Percentiles rank a stretch among this genome's conserved stretches.
Evolutionary conservation across 2,888 invertebrate species (phyloP).

Genomic region (Apoda limacodes): DNA sequence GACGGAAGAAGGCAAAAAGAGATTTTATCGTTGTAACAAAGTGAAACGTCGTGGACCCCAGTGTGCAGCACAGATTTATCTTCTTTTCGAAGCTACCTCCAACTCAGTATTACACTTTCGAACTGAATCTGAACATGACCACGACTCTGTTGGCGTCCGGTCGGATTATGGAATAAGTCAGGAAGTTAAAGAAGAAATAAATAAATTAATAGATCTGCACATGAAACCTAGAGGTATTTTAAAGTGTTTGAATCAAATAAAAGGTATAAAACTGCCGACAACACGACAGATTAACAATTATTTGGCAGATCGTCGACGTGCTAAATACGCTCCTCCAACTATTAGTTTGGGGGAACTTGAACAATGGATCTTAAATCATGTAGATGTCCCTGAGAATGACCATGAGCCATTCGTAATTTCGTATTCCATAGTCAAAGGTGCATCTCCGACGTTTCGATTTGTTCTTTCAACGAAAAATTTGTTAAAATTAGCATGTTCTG

Average conservation of each 20-base stretch:
- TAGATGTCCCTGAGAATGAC: constrained; percentile 14
- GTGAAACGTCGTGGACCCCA: constrained; percentile 14
- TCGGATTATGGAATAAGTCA: constrained; percentile 13
- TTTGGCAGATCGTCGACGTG: constrained; percentile 12
- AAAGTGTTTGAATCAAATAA: constrained; percentile 10
- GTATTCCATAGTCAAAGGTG: constrained; percentile 1
- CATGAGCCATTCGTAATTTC: constrained; percentile 15
- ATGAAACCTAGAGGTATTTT: constrained; percentile 17
- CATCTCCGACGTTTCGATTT: constrained; percentile 12
- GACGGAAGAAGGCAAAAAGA: constrained; percentile 13
- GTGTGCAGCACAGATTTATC: constrained; percentile 16
- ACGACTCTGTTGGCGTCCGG: constrained; percentile 12
- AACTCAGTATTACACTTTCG: constrained; percentile 16
- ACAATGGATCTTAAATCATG: constrained; percentile 18
- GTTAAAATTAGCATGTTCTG: constrained; percentile 7
- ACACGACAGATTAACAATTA: constrained; percentile 14
- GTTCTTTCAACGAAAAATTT: constrained; percentile 20
- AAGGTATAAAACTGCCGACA: constrained; percentile 12
- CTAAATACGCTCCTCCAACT: constrained; percentile 15
- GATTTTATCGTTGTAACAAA: constrained; percentile 18
- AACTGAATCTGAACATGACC: constrained; percentile 18
- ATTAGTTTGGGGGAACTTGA: constrained; percentile 18
- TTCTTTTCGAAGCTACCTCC: constrained; percentile 13
- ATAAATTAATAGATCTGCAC: constrained; percentile 15
- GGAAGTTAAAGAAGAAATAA: constrained; percentile 14